These are phyloP conservation scores for Pelvicachromis taeniatus DNA, from an alignment of 2,113 vertebrate species.

Conservation along the genomic window DNA sequence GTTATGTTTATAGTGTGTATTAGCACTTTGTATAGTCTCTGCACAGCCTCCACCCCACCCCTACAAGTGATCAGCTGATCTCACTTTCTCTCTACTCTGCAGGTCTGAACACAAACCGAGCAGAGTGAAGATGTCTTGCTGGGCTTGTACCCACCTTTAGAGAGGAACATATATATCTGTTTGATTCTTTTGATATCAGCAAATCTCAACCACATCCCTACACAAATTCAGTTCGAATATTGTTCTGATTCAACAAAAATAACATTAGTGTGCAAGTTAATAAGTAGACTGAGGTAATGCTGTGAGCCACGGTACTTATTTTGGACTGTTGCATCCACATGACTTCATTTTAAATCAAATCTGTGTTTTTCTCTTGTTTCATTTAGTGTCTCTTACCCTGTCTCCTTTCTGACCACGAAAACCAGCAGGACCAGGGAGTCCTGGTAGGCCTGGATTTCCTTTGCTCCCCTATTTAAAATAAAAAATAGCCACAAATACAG, in stretches of 20 bases:
- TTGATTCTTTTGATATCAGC: not conserved
- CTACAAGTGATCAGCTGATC: not conserved
- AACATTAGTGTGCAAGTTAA: not conserved
- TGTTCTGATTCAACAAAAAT: not conserved
- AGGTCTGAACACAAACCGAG: not conserved
- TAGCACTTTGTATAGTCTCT: rapidly evolving
- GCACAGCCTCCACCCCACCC: not conserved
- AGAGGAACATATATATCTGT: not conserved
- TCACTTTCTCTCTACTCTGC: not conserved
- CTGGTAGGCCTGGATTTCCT: conserved; percentile 86
- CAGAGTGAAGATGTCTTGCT: not conserved
- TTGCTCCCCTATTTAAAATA: conserved; percentile 77
- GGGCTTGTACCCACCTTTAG: not conserved
- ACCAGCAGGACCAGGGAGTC: conserved; percentile 87
- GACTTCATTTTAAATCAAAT: not conserved
- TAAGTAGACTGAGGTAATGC: not conserved
- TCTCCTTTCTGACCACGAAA: conserved; percentile 85
- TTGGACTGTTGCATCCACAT: not conserved
- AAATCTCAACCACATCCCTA: not conserved
- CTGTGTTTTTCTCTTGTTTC: not conserved
- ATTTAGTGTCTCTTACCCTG: conserved; percentile 78
- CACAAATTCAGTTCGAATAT: not conserved
- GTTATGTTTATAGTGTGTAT: not conserved
- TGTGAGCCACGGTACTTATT: not conserved
- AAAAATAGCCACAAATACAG: conserved; percentile 11